These are phyloP conservation scores for Anguilla anguilla DNA, from an alignment of 2,797 vertebrate genomes.

Conservation along the genomic window DNA sequence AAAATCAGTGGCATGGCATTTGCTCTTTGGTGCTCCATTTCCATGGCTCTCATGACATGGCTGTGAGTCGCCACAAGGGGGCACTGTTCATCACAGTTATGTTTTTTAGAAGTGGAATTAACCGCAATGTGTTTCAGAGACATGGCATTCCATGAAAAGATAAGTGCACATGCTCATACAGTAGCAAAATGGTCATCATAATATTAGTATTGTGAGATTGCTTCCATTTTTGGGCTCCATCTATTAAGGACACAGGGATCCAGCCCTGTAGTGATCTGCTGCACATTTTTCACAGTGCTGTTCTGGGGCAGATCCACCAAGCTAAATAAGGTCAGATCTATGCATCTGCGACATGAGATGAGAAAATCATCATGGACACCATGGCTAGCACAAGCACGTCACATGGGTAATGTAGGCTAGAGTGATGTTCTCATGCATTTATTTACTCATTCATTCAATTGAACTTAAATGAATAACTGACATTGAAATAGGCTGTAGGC, in stretches of 20 bases:
- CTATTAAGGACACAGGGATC: too few relatives aligned
- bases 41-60: background rate
- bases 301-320: too few relatives aligned
- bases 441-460: background rate
- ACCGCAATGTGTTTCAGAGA: background rate
- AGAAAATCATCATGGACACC: background rate
- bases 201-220: background rate
- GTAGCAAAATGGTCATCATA: background rate
- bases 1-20: too few relatives aligned
- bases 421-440: background rate
- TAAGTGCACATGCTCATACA: background rate
- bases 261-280: too few relatives aligned
- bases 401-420: background rate
- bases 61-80: background rate
- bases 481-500: too few relatives aligned
- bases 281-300: too few relatives aligned
- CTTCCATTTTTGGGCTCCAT: too few relatives aligned
- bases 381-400: background rate
- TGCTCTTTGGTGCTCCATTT: background rate
- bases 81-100: background rate
- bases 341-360: background rate
- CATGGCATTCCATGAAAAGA: background rate
- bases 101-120: background rate
- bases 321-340: background rate
- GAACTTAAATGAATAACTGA: too few relatives aligned